Conservation (phyloP, 1,140 invertebrate genomes). For the Mactra quadrangularis region DNA sequence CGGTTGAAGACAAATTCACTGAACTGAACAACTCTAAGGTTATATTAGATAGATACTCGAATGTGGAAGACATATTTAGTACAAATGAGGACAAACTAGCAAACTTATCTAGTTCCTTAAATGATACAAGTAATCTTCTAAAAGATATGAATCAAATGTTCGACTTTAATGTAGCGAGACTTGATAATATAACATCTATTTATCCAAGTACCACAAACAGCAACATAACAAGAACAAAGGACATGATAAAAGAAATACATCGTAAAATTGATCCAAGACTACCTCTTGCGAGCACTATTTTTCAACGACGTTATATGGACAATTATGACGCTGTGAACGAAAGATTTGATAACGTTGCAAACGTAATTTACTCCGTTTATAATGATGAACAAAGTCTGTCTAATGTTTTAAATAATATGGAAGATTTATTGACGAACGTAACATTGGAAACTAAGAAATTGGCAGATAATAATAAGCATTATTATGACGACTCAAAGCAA, state of each 20-base stretch:
- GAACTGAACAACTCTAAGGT: conserved; percentile 1
- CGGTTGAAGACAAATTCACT: background rate
- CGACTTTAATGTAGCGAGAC: background rate
- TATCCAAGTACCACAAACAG: conserved; percentile 28
- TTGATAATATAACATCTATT: conserved; percentile 20
- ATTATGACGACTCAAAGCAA: conserved; percentile 16
- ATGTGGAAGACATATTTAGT: background rate
- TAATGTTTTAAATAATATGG: conserved; percentile 4
- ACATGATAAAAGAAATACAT: conserved; percentile 10
- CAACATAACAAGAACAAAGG: background rate
- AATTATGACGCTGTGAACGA: conserved; percentile 38
- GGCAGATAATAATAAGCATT: conserved; percentile 6
- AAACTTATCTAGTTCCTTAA: background rate
- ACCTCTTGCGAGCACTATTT: conserved; percentile 32
- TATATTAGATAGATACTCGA: conserved; percentile 5
- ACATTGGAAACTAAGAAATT: conserved; percentile 44
- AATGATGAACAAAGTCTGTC: background rate
- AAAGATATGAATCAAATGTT: background rate
- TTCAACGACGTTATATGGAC: conserved; percentile 8
- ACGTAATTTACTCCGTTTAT: conserved; percentile 24
- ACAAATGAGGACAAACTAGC: conserved; percentile 4
- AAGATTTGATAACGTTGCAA: conserved; percentile 18
- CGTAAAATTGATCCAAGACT: conserved; percentile 7
- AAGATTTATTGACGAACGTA: conserved; percentile 31
- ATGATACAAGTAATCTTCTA: background rate